These are phyloP conservation scores for Phalanger gymnotis DNA, from an alignment of 2,797 vertebrate genomes.

Conservation along the genomic window DNA sequence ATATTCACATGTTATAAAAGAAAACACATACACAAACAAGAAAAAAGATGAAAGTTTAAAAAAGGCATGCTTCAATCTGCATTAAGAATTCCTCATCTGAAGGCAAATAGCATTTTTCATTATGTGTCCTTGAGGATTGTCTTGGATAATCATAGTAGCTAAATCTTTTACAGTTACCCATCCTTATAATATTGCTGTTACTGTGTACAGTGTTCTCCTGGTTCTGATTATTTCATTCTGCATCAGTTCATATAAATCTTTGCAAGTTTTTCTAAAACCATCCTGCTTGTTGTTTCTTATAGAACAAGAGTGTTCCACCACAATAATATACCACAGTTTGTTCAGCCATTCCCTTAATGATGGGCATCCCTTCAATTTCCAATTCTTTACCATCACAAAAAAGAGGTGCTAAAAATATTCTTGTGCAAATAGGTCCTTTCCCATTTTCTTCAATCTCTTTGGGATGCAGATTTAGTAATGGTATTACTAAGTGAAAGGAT, in stretches of 20 bases:
- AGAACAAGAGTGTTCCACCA: not conserved
- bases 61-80: not conserved
- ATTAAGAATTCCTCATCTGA: not conserved
- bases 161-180: not conserved
- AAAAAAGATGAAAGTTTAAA: not conserved
- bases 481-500: not conserved
- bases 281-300: not conserved
- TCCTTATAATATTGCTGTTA: not conserved
- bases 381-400: not conserved
- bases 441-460: not conserved
- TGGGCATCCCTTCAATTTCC: not conserved
- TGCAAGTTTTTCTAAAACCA: not conserved
- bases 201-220: not conserved
- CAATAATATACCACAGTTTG: not conserved
- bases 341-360: not conserved
- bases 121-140: not conserved
- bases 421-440: not conserved
- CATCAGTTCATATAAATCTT: not conserved
- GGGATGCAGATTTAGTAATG: not conserved
- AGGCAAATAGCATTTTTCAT: not conserved
- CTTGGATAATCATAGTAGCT: not conserved
- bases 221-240: not conserved
- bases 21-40: not conserved
- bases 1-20: not conserved
- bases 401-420: not conserved